Conservation (phyloP, 2,797 vertebrate genomes). For the Myotis vivesi region DNA sequence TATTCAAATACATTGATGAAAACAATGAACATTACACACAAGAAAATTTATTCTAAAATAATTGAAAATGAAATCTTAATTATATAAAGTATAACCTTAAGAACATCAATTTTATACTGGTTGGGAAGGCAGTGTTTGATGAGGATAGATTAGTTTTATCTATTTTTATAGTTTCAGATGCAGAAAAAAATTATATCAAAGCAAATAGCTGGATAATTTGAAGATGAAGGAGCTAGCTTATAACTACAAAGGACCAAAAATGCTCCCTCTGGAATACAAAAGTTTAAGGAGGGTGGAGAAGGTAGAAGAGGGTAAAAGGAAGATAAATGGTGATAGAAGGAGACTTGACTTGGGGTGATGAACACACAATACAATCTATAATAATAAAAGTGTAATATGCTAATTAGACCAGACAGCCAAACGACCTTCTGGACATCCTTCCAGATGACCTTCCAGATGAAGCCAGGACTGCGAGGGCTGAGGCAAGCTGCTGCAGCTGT, state of each 20-base stretch:
- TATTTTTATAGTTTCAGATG: not conserved
- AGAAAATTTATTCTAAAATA: not conserved
- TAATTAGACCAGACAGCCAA: too few relatives aligned
- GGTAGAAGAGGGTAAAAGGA: not conserved
- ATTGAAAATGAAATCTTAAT: slow-evolving; percentile 1
- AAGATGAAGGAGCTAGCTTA: not conserved
- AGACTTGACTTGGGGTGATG: not conserved
- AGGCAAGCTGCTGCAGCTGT: too few relatives aligned
- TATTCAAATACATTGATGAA: not conserved
- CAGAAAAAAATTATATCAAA: not conserved
- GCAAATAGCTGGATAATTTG: not conserved
- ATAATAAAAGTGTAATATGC: too few relatives aligned
- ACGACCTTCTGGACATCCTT: too few relatives aligned
- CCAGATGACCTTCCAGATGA: too few relatives aligned
- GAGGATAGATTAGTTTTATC: not conserved
- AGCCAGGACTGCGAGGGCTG: too few relatives aligned
- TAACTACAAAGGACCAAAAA: not conserved
- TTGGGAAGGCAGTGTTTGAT: not conserved
- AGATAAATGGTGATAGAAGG: not conserved
- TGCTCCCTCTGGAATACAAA: not conserved
- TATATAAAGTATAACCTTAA: not conserved
- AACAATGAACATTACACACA: not conserved
- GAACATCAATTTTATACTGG: not conserved
- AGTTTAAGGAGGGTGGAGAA: not conserved
- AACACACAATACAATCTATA: not conserved